Evolutionary conservation across 1,140 invertebrate species (phyloP), one percentile per base, ranked within the genome.

Genomic region (Drosophila leontia): DNA sequence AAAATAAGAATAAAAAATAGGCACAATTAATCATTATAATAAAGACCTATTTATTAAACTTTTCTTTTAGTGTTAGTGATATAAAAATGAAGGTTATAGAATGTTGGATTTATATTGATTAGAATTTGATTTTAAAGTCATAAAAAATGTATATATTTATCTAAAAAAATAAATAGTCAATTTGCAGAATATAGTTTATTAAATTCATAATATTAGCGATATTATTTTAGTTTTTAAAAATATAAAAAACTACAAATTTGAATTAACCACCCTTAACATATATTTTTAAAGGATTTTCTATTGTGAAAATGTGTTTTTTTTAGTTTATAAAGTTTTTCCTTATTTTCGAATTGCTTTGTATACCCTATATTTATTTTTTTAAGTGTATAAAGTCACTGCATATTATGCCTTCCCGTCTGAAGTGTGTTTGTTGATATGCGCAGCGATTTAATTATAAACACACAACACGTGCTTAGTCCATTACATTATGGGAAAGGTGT

Each of bases 391-490:
- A 13, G 0, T 29, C n/a, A 13, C 17, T 39, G 57, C 39, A 57
- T 45, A 45, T 51, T 45, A 8, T 39, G 70, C 63, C 35, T 41
- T 68, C 37, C 48, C 48, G 69, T 71, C 65, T 71, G 81, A 55
- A 55, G 48, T 68, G 41, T 68, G 50, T 68, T 75, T 78, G 75
- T 60, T 78, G 82, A 82, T 76, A 82, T 79, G 77, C 48, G 42
- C 77, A 67, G 84, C 84, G 79, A 75, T 87, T 87, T 83, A 87
- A 87, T 87, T 87, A 84, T 83, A 87, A 88, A 88, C 84, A 87
- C 78, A 87, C 84, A 87, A 78, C 84, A 84, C 85, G 84, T 87
- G 80, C 80, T 55, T 82, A 42, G 57, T 53, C 65, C 69, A 71
- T 87, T 76, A 65, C 39, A 75, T 70, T 65, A 65, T 34, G 45